Evolutionary conservation across 2,797 vertebrate genomes (phyloP).

Genomic region (Tachyglossus aculeatus): DNA sequence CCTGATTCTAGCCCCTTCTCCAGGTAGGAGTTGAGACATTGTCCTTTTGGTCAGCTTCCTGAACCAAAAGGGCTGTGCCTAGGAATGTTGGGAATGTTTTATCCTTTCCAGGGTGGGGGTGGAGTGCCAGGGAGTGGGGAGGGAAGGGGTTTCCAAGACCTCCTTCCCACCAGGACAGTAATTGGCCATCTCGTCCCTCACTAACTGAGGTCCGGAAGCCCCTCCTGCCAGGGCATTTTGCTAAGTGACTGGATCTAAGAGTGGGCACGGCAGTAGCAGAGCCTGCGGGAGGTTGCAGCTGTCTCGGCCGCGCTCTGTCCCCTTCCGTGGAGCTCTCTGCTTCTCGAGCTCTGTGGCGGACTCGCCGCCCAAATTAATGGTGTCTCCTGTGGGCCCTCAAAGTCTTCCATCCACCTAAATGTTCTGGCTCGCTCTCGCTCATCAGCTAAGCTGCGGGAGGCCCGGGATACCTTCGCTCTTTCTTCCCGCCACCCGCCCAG

Average conservation of each 20-base stretch:
- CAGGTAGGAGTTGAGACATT: no score
- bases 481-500: not conserved
- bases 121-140: no score
- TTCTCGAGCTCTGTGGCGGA: not conserved
- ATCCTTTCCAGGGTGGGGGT: no score
- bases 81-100: no score
- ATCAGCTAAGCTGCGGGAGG: not conserved
- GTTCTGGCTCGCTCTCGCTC: not conserved
- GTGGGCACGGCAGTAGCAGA: not conserved
- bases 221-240: not conserved
- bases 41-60: no score
- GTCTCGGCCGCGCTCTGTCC: not conserved
- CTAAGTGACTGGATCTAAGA: not conserved
- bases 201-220: not conserved
- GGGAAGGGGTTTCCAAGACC: no score
- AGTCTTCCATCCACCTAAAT: not conserved
- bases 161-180: not conserved
- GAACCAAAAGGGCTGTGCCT: no score
- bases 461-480: not conserved
- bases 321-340: not conserved
- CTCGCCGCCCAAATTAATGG: not conserved
- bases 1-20: no score
- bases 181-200: not conserved
- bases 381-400: not conserved
- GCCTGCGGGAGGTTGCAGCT: not conserved